Conservation (phyloP, 2,888 invertebrate genomes). For the Mycogona germanica region DNA sequence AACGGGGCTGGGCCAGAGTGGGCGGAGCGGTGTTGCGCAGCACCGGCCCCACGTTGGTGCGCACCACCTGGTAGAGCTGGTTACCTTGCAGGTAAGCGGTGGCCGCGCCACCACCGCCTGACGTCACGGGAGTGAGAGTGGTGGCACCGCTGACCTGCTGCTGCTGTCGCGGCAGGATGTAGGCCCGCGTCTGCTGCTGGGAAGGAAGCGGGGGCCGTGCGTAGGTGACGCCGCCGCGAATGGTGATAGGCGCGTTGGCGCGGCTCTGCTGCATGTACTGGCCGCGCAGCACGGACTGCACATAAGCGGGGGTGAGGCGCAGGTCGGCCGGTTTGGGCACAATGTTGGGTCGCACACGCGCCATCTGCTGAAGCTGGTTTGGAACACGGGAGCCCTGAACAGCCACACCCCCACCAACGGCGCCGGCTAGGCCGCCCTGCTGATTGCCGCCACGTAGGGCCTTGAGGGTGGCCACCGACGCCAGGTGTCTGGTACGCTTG, state of each 20-base stretch:
- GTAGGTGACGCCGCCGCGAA: not conserved
- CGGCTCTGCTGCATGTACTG: conserved; percentile 6
- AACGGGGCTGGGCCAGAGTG: conserved; percentile 20
- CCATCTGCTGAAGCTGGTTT: conserved; percentile 7
- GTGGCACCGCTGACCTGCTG: too few species aligned
- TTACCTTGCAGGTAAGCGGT: conserved; percentile 48
- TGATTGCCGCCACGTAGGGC: conserved; percentile 25
- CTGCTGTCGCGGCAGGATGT: conserved; percentile 1
- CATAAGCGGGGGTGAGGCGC: conserved; percentile 12
- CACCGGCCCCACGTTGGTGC: conserved; percentile 21
- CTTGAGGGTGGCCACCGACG: conserved; percentile 26
- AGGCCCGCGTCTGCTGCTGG: not conserved
- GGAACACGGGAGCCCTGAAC: conserved; percentile 9
- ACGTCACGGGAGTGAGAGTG: not conserved
- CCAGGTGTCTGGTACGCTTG: conserved; percentile 41
- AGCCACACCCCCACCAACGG: conserved; percentile 30
- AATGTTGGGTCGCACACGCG: conserved; percentile 4
- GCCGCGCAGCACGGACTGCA: conserved; percentile 15
- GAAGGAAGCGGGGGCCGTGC: not conserved
- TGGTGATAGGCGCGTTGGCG: not conserved
- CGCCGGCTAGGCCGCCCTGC: too few species aligned
- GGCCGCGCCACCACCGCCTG: conserved; percentile 30
- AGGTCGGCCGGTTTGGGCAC: conserved; percentile 13
- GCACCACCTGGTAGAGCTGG: conserved; percentile 47
- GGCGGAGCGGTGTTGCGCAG: conserved; percentile 12